Base-by-base conservation (phyloP, 2,113 vertebrate species). In the Alosa alosa region DNA sequence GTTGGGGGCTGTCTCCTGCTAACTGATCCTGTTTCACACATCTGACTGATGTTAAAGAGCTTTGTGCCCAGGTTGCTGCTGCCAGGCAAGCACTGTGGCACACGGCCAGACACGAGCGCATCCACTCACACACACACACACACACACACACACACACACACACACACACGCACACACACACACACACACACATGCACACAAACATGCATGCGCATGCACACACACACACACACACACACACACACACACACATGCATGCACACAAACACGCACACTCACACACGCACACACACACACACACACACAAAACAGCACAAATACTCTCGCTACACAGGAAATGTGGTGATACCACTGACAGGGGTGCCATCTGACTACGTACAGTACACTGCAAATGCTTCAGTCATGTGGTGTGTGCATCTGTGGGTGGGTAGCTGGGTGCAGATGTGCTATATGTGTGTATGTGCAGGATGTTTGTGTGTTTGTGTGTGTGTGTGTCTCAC, bases 31-130 rank as follows among this genome's bases (percentile, higher is more conserved):
- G 81, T 60, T 81, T 81, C 84, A 85, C 85, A 60, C 45, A 88
- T 90, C 83, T 39, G 52, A 84, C 50, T 87, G 46, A 88, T 52
- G 39, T n/a, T 86, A 41, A 87, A 60, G 44, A 89, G 85, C 39
- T 72, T 57, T 83, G 45, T 83, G 17, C 31, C 50, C 31, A 75
- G 41, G 83, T 84, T 81, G 83, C 22, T 49, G 41, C 36, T 39
- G 39, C n/a, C 82, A 82, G 41, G 36, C 39, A 86, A 47, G 9
- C 22, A 64, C 83, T 10, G 1, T 0, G 75, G 47, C 88, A 41
- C 64, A 17, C 68, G n/a, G 78, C 52, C 81, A 57, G 78, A n/a
- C 78, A 31, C 0, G 49, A 72, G 64, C 11, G 81, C 44, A 81
- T 25, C 84, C 50, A 46, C 83, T 36, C 83, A 86, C 82, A 72